Evolutionary conservation across 2,797 vertebrate species (phyloP).

Genomic region (Lacerta viridis): DNA sequence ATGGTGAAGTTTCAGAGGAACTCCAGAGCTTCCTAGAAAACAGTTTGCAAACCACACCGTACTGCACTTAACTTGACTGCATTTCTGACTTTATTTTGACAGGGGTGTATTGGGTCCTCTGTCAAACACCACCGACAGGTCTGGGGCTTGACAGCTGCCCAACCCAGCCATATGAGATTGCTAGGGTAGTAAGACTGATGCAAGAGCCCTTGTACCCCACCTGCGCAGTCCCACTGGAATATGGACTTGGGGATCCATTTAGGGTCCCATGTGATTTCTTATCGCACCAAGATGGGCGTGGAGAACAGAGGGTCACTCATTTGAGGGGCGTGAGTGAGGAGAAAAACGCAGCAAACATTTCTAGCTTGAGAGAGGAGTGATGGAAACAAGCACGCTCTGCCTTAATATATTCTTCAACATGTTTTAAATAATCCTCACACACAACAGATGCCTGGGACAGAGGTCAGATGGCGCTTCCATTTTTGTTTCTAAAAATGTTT

Average conservation of each 20-base stretch:
- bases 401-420: neutral
- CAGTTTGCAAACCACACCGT: neutral
- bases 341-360: neutral
- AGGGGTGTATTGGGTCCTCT: neutral
- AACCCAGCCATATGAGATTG: neutral
- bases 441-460: neutral
- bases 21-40: neutral
- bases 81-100: neutral
- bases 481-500: neutral
- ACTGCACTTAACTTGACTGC: neutral
- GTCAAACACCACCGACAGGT: neutral
- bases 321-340: neutral
- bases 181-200: too few species aligned
- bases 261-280: neutral
- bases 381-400: neutral
- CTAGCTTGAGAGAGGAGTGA: neutral
- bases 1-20: neutral
- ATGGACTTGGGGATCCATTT: neutral
- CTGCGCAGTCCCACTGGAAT: neutral
- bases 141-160: neutral
- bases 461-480: neutral
- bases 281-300: neutral
- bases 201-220: neutral
- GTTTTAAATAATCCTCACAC: neutral
- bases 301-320: neutral